phyloP scores from a whole-genome alignment of 1,140 invertebrate genomes.

The Venturia canescens region DNA sequence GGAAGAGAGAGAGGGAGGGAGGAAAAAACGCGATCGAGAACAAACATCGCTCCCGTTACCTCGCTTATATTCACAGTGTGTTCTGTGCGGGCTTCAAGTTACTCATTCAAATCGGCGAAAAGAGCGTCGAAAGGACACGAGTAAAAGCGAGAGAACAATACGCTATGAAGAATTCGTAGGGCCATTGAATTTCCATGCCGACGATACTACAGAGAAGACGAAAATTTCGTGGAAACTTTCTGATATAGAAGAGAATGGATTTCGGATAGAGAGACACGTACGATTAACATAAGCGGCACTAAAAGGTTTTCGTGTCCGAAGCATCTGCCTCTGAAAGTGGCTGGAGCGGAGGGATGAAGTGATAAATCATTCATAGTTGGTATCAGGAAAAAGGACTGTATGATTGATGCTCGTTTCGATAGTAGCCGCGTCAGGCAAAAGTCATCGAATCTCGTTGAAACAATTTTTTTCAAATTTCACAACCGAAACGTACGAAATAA shows the following conservation, averaged over 20 bases:
- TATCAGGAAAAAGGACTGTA: too few relatives aligned
- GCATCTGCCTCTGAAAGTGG: not conserved
- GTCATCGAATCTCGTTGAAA: too few relatives aligned
- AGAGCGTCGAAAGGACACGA: slow-evolving; percentile 49
- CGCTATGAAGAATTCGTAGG: not conserved
- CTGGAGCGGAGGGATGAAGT: too few relatives aligned
- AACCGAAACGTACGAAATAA: too few relatives aligned
- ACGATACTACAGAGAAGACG: slow-evolving; percentile 1
- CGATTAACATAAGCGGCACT: not conserved
- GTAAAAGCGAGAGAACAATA: slow-evolving; percentile 38
- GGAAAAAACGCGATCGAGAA: slow-evolving; percentile 56
- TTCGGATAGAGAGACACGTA: not conserved
- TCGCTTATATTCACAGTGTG: slow-evolving; percentile 33
- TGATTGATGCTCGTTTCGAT: too few relatives aligned
- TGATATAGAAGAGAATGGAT: slow-evolving; percentile 4
- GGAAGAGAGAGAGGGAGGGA: not conserved
- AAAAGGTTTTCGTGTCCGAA: not conserved
- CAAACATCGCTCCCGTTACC: slow-evolving; percentile 54
- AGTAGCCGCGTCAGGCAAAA: too few relatives aligned
- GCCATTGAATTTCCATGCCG: slow-evolving; percentile 30
- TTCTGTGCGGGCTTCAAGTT: slow-evolving; percentile 61
- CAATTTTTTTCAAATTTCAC: too few relatives aligned
- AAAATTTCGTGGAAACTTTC: slow-evolving; percentile 6
- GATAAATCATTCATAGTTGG: too few relatives aligned
- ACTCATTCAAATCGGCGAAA: slow-evolving; percentile 67